These are phyloP conservation scores for Drosophila murphyi DNA, from an alignment of 1,140 invertebrate species.

Conservation along the genomic window DNA sequence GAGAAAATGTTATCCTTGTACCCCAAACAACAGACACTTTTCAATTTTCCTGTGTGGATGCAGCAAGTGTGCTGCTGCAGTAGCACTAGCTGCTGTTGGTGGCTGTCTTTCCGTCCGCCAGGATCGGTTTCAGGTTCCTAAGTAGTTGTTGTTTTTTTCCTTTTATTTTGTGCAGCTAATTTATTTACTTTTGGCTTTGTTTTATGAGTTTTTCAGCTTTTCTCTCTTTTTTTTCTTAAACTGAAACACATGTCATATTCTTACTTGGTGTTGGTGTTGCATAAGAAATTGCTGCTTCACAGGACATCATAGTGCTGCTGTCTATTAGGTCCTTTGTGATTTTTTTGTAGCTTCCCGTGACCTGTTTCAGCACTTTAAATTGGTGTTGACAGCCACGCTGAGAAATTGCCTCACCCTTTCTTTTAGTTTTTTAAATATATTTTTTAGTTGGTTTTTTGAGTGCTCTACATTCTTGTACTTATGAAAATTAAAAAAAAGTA, in stretches of 20 bases:
- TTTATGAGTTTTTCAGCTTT: constrained; percentile 36
- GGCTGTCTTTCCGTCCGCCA: constrained; percentile 5
- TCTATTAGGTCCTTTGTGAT: constrained; percentile 46
- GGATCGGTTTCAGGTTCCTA: constrained; percentile 60
- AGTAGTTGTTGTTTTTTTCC: constrained; percentile 47
- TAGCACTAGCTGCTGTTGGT: constrained; percentile 54
- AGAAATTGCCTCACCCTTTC: constrained; percentile 67
- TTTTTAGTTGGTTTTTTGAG: constrained; percentile 21
- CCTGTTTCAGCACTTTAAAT: constrained; percentile 67
- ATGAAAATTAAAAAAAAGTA: constrained; percentile 72
- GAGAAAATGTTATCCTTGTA: constrained; percentile 77
- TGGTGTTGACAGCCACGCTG: constrained; percentile 72
- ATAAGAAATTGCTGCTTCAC: constrained; percentile 33
- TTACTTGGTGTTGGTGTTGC: not conserved
- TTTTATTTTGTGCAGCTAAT: constrained; percentile 56
- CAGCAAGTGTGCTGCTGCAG: constrained; percentile 47
- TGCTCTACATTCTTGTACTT: constrained; percentile 43
- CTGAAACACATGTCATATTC: constrained; percentile 52
- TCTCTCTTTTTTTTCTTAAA: constrained; percentile 28
- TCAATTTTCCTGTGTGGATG: constrained; percentile 1
- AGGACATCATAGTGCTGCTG: constrained; percentile 34
- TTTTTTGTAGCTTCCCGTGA: constrained; percentile 23
- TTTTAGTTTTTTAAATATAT: not conserved
- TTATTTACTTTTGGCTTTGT: constrained; percentile 67
- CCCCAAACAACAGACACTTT: constrained; percentile 69